Base-by-base conservation (phyloP, 1,140 invertebrate species). In the Tyrophagus putrescentiae region DNA sequence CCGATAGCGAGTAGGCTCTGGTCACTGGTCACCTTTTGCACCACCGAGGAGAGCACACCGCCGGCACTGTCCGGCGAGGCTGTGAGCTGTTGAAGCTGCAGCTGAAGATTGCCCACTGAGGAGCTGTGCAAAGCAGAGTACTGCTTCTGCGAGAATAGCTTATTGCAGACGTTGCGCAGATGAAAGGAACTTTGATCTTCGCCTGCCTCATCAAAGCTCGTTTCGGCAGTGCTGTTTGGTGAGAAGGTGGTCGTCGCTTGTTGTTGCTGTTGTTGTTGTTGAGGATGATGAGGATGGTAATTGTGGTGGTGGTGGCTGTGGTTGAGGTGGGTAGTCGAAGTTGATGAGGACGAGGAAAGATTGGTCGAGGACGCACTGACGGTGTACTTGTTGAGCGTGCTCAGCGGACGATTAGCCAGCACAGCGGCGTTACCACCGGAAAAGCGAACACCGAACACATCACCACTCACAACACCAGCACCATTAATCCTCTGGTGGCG, bases 81-180 rank as follows among this genome's bases (percentile, higher is more conserved):
- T n/a, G n/a, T n/a, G n/a, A n/a, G n/a, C n/a, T n/a, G n/a, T n/a
- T n/a, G n/a, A n/a, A n/a, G n/a, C n/a, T 39, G 16, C 9, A 41
- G 18, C n/a, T 57, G 18, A n/a, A n/a, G n/a, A n/a, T n/a, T n/a
- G n/a, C n/a, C n/a, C n/a, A n/a, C n/a, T n/a, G 57, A 4, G 13
- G 33, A 1, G 16, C 31, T 16, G 27, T 59, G 16, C 9, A 13
- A 42, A 9, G 31, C 36, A 39, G 56, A 25, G 44, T 42, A 57
- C 34, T 59, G 36, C n/a, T 42, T 59, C 18, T 59, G 36, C 5
- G 34, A 9, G 25, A 57, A 60, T 25, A 39, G 42, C 54, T 60
- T 60, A 29, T 28, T 60, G 50, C 59, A 60, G 6, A 60, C 59
- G n/a, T 60, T 39, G 11, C 48, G 39, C 21, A 60, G n/a, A 53